These are phyloP conservation scores for Manis javanica DNA, from an alignment of 2,797 vertebrate genomes.

Conservation along the genomic window DNA sequence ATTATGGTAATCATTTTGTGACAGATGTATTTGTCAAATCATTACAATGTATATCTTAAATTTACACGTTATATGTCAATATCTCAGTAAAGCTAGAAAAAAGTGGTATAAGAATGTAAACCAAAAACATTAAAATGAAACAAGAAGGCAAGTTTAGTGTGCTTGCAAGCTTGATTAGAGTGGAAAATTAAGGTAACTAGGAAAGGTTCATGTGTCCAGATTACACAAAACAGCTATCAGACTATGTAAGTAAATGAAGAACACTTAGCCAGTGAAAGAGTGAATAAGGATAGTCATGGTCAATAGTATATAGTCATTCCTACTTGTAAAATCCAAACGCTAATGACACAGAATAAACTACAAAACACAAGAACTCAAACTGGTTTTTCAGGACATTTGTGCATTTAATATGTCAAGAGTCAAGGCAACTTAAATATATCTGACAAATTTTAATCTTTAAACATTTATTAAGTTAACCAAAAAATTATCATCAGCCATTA, in stretches of 20 bases:
- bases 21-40: neutral
- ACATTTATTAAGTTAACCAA: slow-evolving; percentile 31
- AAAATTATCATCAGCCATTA: neutral
- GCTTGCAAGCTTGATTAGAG: neutral
- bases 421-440: neutral
- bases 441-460: slow-evolving; percentile 51
- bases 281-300: neutral
- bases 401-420: neutral
- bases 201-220: neutral
- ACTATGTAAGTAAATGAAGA: neutral
- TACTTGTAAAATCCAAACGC: neutral
- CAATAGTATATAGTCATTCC: neutral
- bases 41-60: neutral
- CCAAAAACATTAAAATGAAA: neutral
- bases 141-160: neutral
- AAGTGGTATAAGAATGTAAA: neutral
- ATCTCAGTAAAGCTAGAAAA: neutral
- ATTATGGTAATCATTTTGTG: neutral
- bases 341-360: neutral
- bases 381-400: neutral
- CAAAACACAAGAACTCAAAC: neutral
- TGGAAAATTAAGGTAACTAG: neutral
- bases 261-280: neutral
- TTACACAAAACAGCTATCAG: neutral
- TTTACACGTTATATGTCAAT: neutral